Evolutionary conservation across 2,113 vertebrate genomes (phyloP).

Genomic region (Gasterosteus aculeatus): DNA sequence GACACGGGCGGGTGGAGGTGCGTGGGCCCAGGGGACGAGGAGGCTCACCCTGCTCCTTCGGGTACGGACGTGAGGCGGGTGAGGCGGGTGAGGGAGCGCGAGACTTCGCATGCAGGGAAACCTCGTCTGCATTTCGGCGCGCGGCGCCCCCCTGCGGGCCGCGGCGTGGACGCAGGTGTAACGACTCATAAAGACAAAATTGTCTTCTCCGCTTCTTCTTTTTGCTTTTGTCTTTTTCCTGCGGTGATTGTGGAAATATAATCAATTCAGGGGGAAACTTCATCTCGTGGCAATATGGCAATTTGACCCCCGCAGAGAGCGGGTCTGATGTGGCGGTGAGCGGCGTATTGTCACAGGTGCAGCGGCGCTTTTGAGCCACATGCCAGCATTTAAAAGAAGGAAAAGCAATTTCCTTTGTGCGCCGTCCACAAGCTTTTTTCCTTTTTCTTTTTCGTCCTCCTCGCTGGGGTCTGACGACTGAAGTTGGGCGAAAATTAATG

Average conservation of each 20-base stretch:
- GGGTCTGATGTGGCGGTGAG: conserved; percentile 59
- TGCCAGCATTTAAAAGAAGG: conserved; percentile 69
- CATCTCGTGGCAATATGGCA: conserved; percentile 73
- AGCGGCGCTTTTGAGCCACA: conserved; percentile 63
- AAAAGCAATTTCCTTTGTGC: conserved; percentile 79
- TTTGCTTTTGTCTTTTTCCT: conserved; percentile 3
- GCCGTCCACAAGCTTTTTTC: conserved; percentile 39
- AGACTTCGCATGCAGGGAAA: conserved; percentile 1
- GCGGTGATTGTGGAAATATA: conserved; percentile 68
- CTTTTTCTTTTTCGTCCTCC: background rate
- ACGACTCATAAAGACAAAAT: conserved; percentile 62
- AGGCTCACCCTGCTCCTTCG: conserved; percentile 71
- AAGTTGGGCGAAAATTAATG: conserved; percentile 57
- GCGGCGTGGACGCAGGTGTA: conserved; percentile 62
- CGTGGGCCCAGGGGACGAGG: conserved; percentile 56
- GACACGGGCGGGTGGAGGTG: conserved; percentile 60
- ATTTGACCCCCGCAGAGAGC: conserved; percentile 76
- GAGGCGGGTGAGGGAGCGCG: background rate
- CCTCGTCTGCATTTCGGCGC: background rate
- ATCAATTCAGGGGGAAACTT: conserved; percentile 67
- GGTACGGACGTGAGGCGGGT: conserved; percentile 75
- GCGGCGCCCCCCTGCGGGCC: conserved; percentile 34
- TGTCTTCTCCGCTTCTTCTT: conserved; percentile 23
- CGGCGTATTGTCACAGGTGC: conserved; percentile 75
- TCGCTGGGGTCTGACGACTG: conserved; percentile 33